Evolutionary conservation across 2,888 invertebrate species (phyloP).

Genomic region (Glyphotaelius pellucidus): DNA sequence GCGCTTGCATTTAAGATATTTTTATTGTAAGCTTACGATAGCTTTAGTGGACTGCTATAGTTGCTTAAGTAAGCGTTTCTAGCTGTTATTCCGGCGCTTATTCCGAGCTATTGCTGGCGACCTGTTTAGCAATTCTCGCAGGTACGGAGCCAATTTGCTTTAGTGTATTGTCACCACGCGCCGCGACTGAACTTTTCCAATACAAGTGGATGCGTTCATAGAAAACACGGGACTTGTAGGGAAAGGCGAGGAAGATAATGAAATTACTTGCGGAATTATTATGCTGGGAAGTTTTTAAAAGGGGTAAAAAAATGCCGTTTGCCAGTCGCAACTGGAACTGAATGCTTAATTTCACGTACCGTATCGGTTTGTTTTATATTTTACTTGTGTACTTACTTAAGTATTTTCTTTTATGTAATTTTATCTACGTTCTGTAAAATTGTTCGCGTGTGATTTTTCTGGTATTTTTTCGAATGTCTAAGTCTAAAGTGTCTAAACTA

Average conservation of each 20-base stretch:
- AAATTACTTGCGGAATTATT: conserved; percentile 19
- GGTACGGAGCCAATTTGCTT: conserved; percentile 56
- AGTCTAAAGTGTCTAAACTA: too few relatives aligned
- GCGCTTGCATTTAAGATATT: conserved; percentile 17
- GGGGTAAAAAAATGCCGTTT: not conserved
- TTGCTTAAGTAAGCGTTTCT: conserved; percentile 18
- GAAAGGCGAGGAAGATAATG: conserved; percentile 4
- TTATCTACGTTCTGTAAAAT: too few relatives aligned
- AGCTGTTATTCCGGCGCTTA: conserved; percentile 4
- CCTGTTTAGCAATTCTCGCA: conserved; percentile 54
- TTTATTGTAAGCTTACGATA: not conserved
- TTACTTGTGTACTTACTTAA: too few relatives aligned
- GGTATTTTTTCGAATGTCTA: too few relatives aligned
- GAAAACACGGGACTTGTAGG: not conserved
- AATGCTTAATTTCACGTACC: not conserved
- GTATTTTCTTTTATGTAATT: too few relatives aligned
- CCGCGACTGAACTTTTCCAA: conserved; percentile 31
- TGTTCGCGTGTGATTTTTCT: too few relatives aligned
- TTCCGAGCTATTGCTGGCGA: conserved; percentile 12
- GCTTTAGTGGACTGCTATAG: not conserved
- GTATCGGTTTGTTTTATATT: not conserved
- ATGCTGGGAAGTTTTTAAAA: not conserved
- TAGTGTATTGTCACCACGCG: conserved; percentile 52
- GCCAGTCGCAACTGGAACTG: not conserved
- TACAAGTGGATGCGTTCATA: conserved; percentile 30